Conservation (phyloP, 2,797 vertebrate species). For the Molossus molossus region DNA sequence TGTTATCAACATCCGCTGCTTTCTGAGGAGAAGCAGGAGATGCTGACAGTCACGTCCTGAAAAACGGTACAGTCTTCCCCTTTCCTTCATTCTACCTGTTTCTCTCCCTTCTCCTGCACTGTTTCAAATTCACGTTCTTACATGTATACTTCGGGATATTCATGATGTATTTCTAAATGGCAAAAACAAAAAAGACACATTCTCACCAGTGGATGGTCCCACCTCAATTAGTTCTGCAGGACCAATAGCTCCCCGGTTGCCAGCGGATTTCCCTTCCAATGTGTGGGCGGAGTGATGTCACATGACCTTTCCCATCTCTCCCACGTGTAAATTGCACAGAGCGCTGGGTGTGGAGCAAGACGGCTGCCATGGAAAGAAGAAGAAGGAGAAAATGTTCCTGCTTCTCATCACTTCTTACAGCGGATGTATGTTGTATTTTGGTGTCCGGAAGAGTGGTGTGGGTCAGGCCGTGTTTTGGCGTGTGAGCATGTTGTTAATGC, state of each 20-base stretch:
- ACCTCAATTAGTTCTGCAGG: background rate
- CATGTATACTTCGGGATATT: background rate
- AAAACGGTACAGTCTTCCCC: background rate
- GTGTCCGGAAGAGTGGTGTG: background rate
- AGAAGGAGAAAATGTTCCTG: background rate
- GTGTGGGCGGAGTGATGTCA: constrained; percentile 23
- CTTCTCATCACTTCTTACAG: constrained; percentile 6
- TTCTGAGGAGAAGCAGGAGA: background rate
- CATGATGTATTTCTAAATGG: background rate
- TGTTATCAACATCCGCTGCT: constrained; percentile 6
- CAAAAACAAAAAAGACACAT: background rate
- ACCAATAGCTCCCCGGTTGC: background rate
- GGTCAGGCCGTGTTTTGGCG: constrained; percentile 24
- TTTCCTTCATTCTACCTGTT: background rate
- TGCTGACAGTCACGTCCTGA: background rate
- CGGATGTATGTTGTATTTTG: background rate
- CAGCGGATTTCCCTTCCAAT: background rate
- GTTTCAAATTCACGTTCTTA: background rate
- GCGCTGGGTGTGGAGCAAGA: background rate
- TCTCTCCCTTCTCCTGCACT: background rate
- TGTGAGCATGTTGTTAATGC: background rate
- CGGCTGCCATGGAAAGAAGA: background rate
- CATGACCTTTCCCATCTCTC: background rate
- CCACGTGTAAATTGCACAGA: background rate
- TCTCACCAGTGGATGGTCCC: background rate